Evolutionary conservation across 2,113 vertebrate species (phyloP).

Genomic region (Polyodon spathula): DNA sequence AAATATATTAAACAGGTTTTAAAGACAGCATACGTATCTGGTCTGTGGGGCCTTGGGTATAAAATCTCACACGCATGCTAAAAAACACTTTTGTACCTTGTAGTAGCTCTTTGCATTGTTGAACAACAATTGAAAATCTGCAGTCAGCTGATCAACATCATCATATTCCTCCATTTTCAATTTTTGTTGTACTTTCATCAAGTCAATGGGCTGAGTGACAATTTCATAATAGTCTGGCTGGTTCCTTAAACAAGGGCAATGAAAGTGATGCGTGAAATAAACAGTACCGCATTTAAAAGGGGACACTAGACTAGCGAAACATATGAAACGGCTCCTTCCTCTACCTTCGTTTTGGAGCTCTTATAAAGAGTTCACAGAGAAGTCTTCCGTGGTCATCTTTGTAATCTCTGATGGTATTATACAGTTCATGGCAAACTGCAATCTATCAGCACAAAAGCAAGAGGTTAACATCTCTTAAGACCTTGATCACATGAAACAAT

Average conservation of each 20-base stretch:
- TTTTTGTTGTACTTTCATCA: conserved; percentile 99
- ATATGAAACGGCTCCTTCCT: no score
- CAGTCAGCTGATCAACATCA: conserved; percentile 85
- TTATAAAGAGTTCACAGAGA: conserved; percentile 92
- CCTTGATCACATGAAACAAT: background rate
- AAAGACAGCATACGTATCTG: no score
- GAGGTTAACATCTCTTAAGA: conserved; percentile 1
- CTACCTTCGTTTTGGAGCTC: conserved; percentile 91
- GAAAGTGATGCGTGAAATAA: conserved; percentile 7
- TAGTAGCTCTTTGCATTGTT: conserved; percentile 95
- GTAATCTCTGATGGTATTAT: conserved; percentile 93
- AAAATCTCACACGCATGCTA: background rate
- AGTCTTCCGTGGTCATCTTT: conserved; percentile 95
- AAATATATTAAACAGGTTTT: background rate
- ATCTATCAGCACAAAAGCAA: conserved; percentile 58
- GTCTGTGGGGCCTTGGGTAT: no score
- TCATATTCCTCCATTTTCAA: conserved; percentile 98
- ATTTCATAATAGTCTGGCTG: conserved; percentile 97
- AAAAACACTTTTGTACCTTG: conserved; percentile 60
- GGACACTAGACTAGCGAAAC: background rate
- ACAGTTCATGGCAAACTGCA: conserved; percentile 94
- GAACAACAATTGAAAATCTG: conserved; percentile 89
- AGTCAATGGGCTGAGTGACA: conserved; percentile 94
- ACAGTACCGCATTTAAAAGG: conserved; percentile 5
- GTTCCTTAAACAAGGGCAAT: conserved; percentile 62